These are phyloP conservation scores for Perithous albicinctus DNA, from an alignment of 2,888 invertebrate genomes.

Conservation along the genomic window DNA sequence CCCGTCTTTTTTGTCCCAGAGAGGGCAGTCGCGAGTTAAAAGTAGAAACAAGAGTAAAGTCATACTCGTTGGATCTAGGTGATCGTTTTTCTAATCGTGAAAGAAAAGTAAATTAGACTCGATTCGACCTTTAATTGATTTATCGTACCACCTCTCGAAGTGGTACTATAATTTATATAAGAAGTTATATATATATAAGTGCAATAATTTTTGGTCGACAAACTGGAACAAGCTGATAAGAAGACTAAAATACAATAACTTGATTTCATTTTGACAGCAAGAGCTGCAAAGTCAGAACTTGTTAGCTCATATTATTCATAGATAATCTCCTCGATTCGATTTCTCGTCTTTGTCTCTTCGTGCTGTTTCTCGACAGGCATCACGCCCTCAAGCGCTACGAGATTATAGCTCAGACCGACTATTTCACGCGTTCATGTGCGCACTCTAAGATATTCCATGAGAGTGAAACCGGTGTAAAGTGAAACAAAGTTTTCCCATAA, in stretches of 20 bases:
- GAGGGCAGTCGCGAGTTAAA: no score
- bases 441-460: conserved; percentile 30
- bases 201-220: neutral
- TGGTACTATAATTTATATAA: neutral
- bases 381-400: conserved; percentile 31
- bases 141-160: neutral
- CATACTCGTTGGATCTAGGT: neutral
- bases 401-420: conserved; percentile 24
- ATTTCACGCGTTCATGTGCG: conserved; percentile 45
- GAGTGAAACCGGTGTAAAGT: conserved; percentile 54
- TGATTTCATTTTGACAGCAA: neutral
- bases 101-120: neutral
- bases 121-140: neutral
- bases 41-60: no score
- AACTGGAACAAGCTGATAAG: neutral
- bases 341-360: conserved; percentile 51
- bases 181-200: neutral
- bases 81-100: neutral
- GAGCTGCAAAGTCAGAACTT: neutral
- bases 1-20: no score
- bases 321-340: conserved; percentile 46
- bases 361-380: conserved; percentile 38
- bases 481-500: conserved; percentile 38
- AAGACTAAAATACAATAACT: conserved; percentile 7
- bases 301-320: conserved; percentile 11